phyloP scores from a whole-genome alignment of 2,888 invertebrate genomes.

The Ectemnius cavifrons region DNA sequence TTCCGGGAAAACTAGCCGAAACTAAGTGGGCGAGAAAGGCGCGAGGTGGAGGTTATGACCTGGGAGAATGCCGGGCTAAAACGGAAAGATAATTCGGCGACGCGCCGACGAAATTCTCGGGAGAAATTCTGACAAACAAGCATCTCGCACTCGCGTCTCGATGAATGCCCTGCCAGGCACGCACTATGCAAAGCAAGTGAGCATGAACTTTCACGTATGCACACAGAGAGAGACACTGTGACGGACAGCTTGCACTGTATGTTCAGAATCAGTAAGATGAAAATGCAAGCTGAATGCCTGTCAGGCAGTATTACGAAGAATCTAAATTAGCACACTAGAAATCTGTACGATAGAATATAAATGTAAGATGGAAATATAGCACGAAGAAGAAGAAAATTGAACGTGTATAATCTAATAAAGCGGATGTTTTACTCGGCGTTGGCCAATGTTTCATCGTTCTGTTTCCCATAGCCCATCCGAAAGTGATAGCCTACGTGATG shows the following conservation, averaged over 20 bases:
- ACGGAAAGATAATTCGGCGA: slow-evolving; percentile 52
- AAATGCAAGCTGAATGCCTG: no score
- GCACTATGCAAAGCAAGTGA: slow-evolving; percentile 55
- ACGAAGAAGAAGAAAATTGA: no score
- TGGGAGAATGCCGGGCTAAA: slow-evolving; percentile 27
- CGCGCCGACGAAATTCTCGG: slow-evolving; percentile 52
- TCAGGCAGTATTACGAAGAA: no score
- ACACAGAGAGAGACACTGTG: slow-evolving; percentile 21
- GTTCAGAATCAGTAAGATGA: slow-evolving; percentile 16
- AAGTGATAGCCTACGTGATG: slow-evolving; percentile 70
- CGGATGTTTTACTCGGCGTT: slow-evolving; percentile 21
- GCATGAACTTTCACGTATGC: slow-evolving; percentile 46
- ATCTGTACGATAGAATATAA: no score
- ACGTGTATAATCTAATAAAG: slow-evolving; percentile 26
- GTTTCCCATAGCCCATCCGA: slow-evolving; percentile 66
- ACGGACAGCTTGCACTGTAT: slow-evolving; percentile 48
- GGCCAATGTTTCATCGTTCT: slow-evolving; percentile 33
- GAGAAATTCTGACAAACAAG: slow-evolving; percentile 63
- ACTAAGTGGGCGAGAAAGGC: slow-evolving; percentile 2
- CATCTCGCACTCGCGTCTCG: slow-evolving; percentile 35
- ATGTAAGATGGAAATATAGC: no score
- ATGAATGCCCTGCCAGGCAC: slow-evolving; percentile 25
- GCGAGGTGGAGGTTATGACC: slow-evolving; percentile 29
- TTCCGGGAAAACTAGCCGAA: not conserved
- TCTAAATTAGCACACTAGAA: no score